Base-by-base conservation (phyloP, 2,797 vertebrate species). In the Sebastes kiyomatsui region DNA sequence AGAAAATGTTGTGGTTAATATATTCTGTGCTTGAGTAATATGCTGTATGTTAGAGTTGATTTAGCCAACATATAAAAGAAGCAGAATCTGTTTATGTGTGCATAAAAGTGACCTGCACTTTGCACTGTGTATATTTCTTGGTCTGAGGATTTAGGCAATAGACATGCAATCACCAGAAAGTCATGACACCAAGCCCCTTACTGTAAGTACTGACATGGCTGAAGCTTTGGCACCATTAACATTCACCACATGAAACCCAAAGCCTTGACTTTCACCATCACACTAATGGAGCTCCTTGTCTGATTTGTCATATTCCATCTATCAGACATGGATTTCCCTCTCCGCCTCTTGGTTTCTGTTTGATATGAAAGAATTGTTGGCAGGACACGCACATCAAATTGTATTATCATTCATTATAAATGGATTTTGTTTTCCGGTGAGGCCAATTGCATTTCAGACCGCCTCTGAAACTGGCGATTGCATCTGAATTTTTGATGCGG, bases 371-470 rank as follows among this genome's bases (percentile, higher is more conserved):
- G 0, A 14, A 67, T 79, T 74, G 59, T 54, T 67, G 67, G 75
- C 65, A 55, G 61, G 22, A 59, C 14, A 58, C 22, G 33, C 46
- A 23, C 23, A 49, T 25, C 25, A 35, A 75, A 77, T 72, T 64
- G 25, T 35, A 73, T 88, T 82, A 82, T 35, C 76, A 75, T 81
- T 89, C 56, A 79, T 81, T 79, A 67, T 74, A 77, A 74, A 75
- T 74, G 14, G 74, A 82, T 84, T 90, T 77, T 84, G 68, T 72
- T 85, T 64, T 70, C 49, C 52, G 65, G 46, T 69, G 72, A 78
- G 75, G 42, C 82, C 77, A 77, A 79, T 87, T 35, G 28, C 71
- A 83, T 84, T 81, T 77, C 52, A 70, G 72, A 85, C 87, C 79
- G 75, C 82, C 20, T 82, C 74, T 61, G 80, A 86, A 90, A 82